These are phyloP conservation scores for Chloebia gouldiae DNA, from an alignment of 2,113 vertebrate genomes.

Conservation along the genomic window DNA sequence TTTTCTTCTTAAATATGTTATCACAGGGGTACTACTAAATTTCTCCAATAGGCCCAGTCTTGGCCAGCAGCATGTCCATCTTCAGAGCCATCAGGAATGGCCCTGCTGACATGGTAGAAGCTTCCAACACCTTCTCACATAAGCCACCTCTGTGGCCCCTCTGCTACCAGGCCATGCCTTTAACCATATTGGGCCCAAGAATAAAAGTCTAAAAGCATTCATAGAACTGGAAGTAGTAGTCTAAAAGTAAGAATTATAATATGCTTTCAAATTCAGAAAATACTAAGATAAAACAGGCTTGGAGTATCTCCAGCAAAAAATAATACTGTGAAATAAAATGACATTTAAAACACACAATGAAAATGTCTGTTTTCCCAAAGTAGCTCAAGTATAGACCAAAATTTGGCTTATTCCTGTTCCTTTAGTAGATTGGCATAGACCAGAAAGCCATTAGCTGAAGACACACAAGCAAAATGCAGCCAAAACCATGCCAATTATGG, in stretches of 20 bases:
- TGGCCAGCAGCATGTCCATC: neutral
- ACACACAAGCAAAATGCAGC: neutral
- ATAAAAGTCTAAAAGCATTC: neutral
- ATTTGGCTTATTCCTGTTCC: neutral
- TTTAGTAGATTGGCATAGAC: neutral
- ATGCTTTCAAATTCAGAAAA: neutral
- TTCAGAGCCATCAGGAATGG: too few species aligned
- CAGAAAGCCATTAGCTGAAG: neutral
- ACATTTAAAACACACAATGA: neutral
- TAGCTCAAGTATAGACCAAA: neutral
- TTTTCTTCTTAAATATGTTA: neutral
- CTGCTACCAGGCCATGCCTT: fast-evolving
- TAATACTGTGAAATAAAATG: neutral
- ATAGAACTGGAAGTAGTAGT: neutral
- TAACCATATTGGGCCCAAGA: neutral
- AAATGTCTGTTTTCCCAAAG: neutral
- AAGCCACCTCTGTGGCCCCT: neutral
- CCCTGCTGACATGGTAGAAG: neutral
- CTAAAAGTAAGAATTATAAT: neutral
- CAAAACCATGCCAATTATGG: neutral
- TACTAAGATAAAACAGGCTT: neutral
- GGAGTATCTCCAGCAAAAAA: neutral
- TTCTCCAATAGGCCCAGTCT: fast-evolving
- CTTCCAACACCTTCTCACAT: neutral
- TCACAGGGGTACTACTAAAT: neutral